These are phyloP conservation scores for Allacma fusca DNA, from an alignment of 2,888 invertebrate species.

Conservation along the genomic window DNA sequence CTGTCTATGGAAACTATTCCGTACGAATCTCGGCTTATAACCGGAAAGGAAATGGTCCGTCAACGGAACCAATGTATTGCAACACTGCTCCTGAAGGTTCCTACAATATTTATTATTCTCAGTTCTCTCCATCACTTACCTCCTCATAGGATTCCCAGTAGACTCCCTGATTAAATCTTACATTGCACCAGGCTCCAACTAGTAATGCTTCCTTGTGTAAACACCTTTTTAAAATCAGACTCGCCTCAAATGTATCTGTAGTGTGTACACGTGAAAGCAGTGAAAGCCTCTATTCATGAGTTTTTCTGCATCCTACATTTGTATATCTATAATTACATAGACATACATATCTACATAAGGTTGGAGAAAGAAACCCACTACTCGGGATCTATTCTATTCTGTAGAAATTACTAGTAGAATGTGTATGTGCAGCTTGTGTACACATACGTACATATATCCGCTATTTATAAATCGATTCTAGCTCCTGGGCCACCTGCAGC, in stretches of 20 bases:
- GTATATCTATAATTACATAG: too few species aligned
- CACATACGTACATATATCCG: too few species aligned
- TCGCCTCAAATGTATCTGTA: neutral
- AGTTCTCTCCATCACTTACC: neutral
- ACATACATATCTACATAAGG: too few species aligned
- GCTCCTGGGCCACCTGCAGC: conserved; percentile 65
- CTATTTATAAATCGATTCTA: conserved; percentile 49
- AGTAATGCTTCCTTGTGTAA: neutral
- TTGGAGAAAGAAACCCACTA: too few species aligned
- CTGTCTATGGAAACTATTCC: conserved; percentile 67
- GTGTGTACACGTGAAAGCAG: too few species aligned
- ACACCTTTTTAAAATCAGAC: conserved; percentile 1
- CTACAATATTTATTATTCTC: neutral
- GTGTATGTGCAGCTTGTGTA: too few species aligned
- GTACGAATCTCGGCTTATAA: conserved; percentile 66
- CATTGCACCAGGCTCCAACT: neutral
- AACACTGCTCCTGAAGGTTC: conserved; percentile 66
- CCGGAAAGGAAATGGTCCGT: conserved; percentile 66
- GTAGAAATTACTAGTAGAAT: too few species aligned
- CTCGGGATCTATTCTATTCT: too few species aligned
- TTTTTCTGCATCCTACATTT: too few species aligned
- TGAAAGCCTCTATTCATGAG: too few species aligned
- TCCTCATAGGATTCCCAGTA: neutral
- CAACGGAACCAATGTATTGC: conserved; percentile 64
- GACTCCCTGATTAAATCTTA: neutral